A percentile compares a stretch with the other conserved stretches of the same genome.
Evolutionary conservation across 1,140 invertebrate species (phyloP).

Genomic region (Radopholus similis): DNA sequence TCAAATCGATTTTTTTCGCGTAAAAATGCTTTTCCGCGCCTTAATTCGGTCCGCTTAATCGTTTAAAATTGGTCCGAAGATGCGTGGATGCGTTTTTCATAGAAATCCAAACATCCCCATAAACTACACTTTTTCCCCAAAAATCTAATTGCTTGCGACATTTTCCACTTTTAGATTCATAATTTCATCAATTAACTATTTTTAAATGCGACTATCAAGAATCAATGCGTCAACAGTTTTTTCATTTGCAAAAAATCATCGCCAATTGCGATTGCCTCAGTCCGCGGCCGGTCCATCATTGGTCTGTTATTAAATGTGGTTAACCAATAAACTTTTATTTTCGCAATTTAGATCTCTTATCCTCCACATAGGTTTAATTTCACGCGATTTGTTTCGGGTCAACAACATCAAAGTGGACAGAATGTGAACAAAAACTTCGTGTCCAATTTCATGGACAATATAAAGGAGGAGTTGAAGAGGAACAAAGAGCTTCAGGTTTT

Average conservation of each 20-base stretch:
- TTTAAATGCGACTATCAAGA: not conserved
- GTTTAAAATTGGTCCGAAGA: too few species aligned
- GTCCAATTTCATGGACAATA: constrained; percentile 82
- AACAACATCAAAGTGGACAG: not conserved
- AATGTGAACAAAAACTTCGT: constrained; percentile 72
- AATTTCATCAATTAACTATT: too few species aligned
- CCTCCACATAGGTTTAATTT: not conserved
- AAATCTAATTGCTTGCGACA: too few species aligned
- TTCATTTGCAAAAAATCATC: not conserved
- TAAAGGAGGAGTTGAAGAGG: constrained; percentile 85
- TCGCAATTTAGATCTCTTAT: not conserved
- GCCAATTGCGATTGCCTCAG: not conserved
- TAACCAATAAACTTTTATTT: not conserved
- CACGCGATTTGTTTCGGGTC: not conserved
- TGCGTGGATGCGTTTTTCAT: too few species aligned
- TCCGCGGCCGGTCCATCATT: too few species aligned
- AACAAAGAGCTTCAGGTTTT: constrained; percentile 91
- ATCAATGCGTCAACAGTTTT: not conserved
- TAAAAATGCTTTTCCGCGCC: too few species aligned
- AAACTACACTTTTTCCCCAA: too few species aligned
- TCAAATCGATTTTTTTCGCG: too few species aligned
- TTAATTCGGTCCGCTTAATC: too few species aligned
- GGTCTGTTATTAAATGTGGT: too few species aligned
- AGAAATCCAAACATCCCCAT: too few species aligned
- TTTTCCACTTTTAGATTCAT: too few species aligned